Evolutionary conservation across 2,797 vertebrate genomes (phyloP).

Genomic region (Geotrypetes seraphini): DNA sequence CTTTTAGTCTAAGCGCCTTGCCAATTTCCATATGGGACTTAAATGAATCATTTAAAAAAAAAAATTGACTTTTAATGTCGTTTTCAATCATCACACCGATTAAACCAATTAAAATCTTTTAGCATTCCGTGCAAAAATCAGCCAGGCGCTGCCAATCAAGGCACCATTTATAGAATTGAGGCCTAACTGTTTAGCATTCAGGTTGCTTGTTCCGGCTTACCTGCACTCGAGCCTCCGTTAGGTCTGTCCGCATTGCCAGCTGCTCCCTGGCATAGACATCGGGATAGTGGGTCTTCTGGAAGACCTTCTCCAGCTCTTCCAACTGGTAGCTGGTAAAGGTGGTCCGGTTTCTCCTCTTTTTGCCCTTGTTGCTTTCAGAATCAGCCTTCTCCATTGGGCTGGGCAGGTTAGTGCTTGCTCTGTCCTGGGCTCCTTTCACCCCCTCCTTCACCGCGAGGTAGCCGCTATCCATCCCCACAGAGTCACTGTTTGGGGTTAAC

Average conservation of each 20-base stretch:
- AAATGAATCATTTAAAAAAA: too few species aligned
- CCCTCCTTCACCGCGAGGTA: constrained; percentile 87
- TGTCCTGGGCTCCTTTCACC: constrained; percentile 72
- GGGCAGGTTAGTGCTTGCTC: constrained; percentile 65
- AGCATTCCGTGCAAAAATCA: too few species aligned
- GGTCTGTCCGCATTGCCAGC: constrained; percentile 92
- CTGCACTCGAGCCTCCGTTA: constrained; percentile 95
- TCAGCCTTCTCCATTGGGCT: constrained; percentile 81
- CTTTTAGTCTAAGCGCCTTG: too few species aligned
- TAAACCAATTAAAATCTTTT: too few species aligned
- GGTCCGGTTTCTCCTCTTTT: constrained; percentile 91
- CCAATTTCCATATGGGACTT: too few species aligned
- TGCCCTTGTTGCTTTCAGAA: constrained; percentile 93
- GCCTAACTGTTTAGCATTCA: too few species aligned
- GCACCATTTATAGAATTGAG: too few species aligned
- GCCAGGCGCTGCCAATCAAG: too few species aligned
- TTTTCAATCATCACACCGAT: too few species aligned
- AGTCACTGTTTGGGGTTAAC: constrained; percentile 69
- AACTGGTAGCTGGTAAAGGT: constrained; percentile 97
- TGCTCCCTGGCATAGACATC: constrained; percentile 95
- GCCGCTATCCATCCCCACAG: constrained; percentile 82
- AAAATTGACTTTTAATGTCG: too few species aligned
- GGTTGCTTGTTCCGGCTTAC: constrained; percentile 30
- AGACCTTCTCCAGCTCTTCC: constrained; percentile 96
- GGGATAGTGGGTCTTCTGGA: constrained; percentile 97